Base-by-base conservation (phyloP, 1,140 invertebrate species). In the Pseudomyrmex pallidus region DNA sequence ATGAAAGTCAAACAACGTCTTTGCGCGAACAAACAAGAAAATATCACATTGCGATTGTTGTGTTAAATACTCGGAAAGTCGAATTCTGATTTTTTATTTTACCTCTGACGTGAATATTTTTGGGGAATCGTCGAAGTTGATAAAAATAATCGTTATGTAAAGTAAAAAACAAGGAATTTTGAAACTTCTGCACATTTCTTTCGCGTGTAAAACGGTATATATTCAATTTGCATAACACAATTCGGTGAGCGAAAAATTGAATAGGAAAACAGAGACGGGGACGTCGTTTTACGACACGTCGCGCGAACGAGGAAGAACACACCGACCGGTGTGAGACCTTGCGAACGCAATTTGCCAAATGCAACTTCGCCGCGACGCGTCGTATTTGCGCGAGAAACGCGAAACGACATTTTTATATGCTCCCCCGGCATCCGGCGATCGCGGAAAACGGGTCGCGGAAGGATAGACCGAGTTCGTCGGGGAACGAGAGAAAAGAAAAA, bases 331-430 rank as follows among this genome's bases (percentile, higher is more conserved):
- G 25, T 20, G 22, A n/a, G 64, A 80, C 70, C 76, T 25, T 3
- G 44, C 20, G 44, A 59, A 17, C n/a, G 10, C 66, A 80, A 35
- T 70, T 70, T 54, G 22, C 46, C 20, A 80, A 80, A 78, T 78
- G 76, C 52, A 44, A 78, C 12, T 50, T 54, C 54, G 54, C 52
- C 46, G 64, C n/a, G 20, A 15, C 15, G 10, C 35, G 46, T 46
- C 50, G 63, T 13, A 52, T 52, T 78, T 54, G 76, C n/a, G 44
- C 2, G 17, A 59, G 54, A 70, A 35, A 35, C 35, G 5, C 44
- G 22, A 72, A 22, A 80, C 12, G 54, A 68, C 46, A 48, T 17
- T 80, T 80, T 80, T 59, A 80, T 4, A 35, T 17, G 1, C 15
- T 74, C 13, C 12, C 12, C 5, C 48, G 44, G 22, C 22, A 68